Base-by-base conservation (phyloP, 35 echinoderm and acorn worm genomes). In the Lytechinus pictus region DNA sequence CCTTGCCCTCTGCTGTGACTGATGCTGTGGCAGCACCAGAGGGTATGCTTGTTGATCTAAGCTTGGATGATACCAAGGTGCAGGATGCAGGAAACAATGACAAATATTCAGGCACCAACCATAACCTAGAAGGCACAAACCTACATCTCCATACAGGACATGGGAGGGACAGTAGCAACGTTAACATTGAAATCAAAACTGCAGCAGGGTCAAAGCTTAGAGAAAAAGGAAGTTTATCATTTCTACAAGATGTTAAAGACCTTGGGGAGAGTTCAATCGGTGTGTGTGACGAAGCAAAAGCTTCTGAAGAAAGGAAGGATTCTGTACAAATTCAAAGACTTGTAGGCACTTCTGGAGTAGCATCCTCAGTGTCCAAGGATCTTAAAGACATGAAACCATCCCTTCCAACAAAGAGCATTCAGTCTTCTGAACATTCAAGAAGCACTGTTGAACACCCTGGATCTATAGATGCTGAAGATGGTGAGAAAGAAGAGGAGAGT, bases 11-110 rank as follows among this genome's bases (percentile, higher is more conserved):
- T 24, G n/a, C 66, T 79, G 19, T 79, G 66, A 4, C 66, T 79
- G 66, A 79, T 8, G 19, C 66, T 79, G 66, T 79, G 66, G 66
- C 66, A 8, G 66, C 66, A 8, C 16, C 21, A 24, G 66, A 79
- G 66, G 66, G 66, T 24, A 79, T 79, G 66, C 66, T 79, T n/a
- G 66, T 79, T 79, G 66, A 79, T n/a, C 66, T 79, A n/a, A 79
- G 66, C 66, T 79, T 79, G 66, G 66, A 79, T 4, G 66, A 79
- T 79, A 24, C 66, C 16, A 79, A 79, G 66, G 66, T 24, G 8
- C 66, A n/a, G 4, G 66, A 79, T 79, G 66, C 66, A n/a, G 66
- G 66, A 79, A 79, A 79, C 66, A 16, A 19, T 54, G 91, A 13
- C 94, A 89, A 28, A 8, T 4, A 19, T 28, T 54, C 58, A n/a